Evolutionary conservation across 2,888 invertebrate genomes (phyloP), one percentile per base, ranked within the genome.

Genomic region (Asteroscopus sphinx): DNA sequence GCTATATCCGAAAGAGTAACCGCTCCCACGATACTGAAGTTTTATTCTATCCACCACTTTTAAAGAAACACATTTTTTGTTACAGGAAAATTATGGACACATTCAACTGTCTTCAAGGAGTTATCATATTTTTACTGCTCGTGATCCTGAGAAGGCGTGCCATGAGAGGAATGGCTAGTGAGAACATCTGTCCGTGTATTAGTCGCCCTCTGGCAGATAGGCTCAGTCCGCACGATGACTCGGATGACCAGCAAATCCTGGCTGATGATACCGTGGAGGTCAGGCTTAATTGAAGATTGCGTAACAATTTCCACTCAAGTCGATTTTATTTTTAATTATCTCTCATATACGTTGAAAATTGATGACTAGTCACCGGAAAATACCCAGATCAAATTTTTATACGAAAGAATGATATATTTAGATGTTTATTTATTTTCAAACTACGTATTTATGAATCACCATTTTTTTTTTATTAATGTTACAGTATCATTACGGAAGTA

Each of bases 81-180:
- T 82, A 8, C 88, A 96, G 96, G 96, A 89, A 93, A 78, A 90
- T 96, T 36, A 95, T 95, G 79, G 96, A 96, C 86, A 92, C 93
- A 8, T 90, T 96, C 76, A 96, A 96, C 87, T 94, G 95, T 25
- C 89, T 96, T 4, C 96, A 96, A 94, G 96, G 96, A 0, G 83
- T 96, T 5, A 85, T 96, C 25, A 96, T 96, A 79, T 96, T 96
- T 83, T 63, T 96, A 21, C 88, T 96, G 16, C 83, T 96, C 46
- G 95, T 96, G 4, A 86, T 95, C 13, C 90, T 95, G 40, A 86
- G 96, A 60, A 95, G 93, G 68, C 90, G 95, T 1, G 95, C 95
- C 0, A 88, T 96, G 44, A 82, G 90, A 42, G 95, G 94, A 1
- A 76, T 96, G 44, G 95, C 94, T 0, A 84, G 81, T 21, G 92